Base-by-base conservation (phyloP, 2,113 vertebrate genomes). In the Grus americana region DNA sequence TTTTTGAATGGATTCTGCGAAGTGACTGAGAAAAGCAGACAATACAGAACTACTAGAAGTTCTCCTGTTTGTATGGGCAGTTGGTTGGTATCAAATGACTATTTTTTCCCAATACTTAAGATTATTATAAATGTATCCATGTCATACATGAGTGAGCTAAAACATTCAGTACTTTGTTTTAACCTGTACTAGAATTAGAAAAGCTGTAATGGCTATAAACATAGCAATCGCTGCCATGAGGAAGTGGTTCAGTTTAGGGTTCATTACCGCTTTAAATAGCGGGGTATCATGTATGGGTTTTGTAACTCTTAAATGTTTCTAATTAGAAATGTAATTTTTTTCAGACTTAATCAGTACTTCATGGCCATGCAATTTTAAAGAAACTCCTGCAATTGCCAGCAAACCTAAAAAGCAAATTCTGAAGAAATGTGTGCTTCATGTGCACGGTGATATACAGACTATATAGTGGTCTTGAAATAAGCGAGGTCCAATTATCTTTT, bases 341-440 rank as follows among this genome's bases (percentile, higher is more conserved):
- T 34, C 24, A 17, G 47, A 42, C 26, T 80, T 65, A 80, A 23
- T 88, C 84, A 81, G 71, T 79, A 47, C 67, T 86, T 91, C 12
- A 29, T 68, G 29, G 36, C n/a, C 15, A 0, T 79, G 23, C 26
- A 91, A 34, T 87, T 97, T 55, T 91, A 88, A 92, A 90, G n/a
- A 79, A 67, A 79, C 70, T 96, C 96, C 76, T 95, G 20, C 58
- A 70, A 22, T 80, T 68, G 62, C 55, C 49, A 86, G 23, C 59
- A 80, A 87, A 46, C 61, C 94, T 92, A 4, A 50, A 86, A 91
- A 96, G 79, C 49, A 44, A 55, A 55, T 91, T 88, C 78, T 94
- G 92, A 86, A 79, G 88, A 95, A 95, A 82, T 46, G 38, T 21
- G 20, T 93, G 30, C 87, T 95, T 79, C 44, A 19, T 24, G 5